These are phyloP conservation scores for Drosophila flavopinicola DNA, from an alignment of 2,888 invertebrate genomes.

Conservation along the genomic window DNA sequence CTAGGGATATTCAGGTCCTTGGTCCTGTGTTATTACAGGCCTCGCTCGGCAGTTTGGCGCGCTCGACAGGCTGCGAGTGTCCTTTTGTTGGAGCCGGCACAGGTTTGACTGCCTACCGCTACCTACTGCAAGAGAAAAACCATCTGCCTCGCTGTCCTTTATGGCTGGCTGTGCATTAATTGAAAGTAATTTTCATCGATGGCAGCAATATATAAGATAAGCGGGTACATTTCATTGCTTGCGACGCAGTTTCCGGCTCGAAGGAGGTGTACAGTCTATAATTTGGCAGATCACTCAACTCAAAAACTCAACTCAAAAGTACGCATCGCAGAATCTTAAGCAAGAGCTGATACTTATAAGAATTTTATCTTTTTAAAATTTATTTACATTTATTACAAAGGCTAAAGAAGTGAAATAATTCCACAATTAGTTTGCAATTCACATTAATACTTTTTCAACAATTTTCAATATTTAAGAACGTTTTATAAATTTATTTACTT, in stretches of 20 bases:
- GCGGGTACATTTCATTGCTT: slow-evolving; percentile 32
- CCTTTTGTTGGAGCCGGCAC: slow-evolving; percentile 59
- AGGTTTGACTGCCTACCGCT: slow-evolving; percentile 48
- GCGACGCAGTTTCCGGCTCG: slow-evolving; percentile 54
- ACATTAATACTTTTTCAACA: no score
- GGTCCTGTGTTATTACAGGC: slow-evolving; percentile 58
- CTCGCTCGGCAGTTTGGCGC: slow-evolving; percentile 55
- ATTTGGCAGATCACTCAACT: background rate
- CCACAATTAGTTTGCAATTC: no score
- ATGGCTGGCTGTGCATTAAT: slow-evolving; percentile 59
- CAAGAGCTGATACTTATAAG: no score
- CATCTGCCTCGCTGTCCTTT: slow-evolving; percentile 58
- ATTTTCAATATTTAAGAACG: no score
- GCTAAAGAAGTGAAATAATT: no score
- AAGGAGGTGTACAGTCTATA: slow-evolving; percentile 38
- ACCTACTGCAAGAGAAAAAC: slow-evolving; percentile 53
- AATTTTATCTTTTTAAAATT: no score
- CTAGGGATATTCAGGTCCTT: slow-evolving; percentile 43
- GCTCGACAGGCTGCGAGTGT: slow-evolving; percentile 40
- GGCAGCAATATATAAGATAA: slow-evolving; percentile 59
- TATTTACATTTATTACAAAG: no score
- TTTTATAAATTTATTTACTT: no score
- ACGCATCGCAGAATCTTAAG: no score
- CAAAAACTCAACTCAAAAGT: no score
- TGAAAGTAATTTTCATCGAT: slow-evolving; percentile 70